Evolutionary conservation across 53 echinoderm and acorn worm genomes (phyloP).

Genomic region (Stichopus horrens): DNA sequence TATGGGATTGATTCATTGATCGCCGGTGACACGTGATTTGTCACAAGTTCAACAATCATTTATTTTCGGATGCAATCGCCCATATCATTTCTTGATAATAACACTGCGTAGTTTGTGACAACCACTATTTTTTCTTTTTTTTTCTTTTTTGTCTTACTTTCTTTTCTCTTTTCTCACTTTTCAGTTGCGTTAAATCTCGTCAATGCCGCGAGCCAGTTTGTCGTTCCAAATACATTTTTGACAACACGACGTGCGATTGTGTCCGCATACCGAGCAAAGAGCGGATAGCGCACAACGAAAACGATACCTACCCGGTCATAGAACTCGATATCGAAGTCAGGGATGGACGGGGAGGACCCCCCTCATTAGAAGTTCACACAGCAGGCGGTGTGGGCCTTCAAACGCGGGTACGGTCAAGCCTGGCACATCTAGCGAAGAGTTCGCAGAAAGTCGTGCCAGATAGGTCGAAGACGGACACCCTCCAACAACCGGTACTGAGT

Average conservation of each 20-base stretch:
- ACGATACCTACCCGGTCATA: not conserved
- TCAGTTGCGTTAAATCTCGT: not conserved
- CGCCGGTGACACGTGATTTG: no score
- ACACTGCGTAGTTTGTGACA: not conserved
- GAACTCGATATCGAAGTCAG: slow-evolving; percentile 1
- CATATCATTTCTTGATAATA: no score
- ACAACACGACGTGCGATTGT: slow-evolving; percentile 11
- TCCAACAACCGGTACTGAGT: not conserved
- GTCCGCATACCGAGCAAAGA: not conserved
- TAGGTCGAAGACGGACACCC: not conserved
- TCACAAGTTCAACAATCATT: no score
- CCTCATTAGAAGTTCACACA: not conserved
- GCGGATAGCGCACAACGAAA: slow-evolving; percentile 8
- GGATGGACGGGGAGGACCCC: not conserved
- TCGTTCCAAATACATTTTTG: slow-evolving; percentile 13
- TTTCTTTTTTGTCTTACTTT: not conserved
- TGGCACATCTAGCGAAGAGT: not conserved
- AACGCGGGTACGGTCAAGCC: not conserved
- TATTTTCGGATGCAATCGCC: no score
- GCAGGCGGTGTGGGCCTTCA: no score
- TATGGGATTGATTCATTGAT: no score
- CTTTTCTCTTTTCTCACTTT: not conserved
- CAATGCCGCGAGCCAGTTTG: slow-evolving; percentile 5
- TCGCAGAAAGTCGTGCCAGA: not conserved
- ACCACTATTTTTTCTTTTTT: not conserved